A percentile compares a stretch with the other conserved stretches of the same genome.
These are phyloP conservation scores for Cassiopea xamachana DNA, from an alignment of 30 jellyfish, hydroid and myxozoan species.

Conservation along the genomic window DNA sequence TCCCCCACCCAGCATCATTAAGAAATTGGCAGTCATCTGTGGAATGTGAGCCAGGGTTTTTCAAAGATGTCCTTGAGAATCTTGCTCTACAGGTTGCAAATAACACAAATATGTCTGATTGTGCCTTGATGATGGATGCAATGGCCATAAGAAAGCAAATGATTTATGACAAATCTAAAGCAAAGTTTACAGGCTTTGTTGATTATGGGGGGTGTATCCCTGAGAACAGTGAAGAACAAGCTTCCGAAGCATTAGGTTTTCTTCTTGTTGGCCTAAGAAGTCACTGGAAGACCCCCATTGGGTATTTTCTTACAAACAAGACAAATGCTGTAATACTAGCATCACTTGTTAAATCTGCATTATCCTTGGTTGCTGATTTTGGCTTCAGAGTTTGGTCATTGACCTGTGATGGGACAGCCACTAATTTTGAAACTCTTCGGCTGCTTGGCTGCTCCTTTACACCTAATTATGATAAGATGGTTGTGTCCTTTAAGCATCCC, in stretches of 20 bases:
- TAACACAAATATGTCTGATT: slow-evolving; percentile 5
- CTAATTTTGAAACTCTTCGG: slow-evolving; percentile 1
- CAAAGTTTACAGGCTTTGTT: slow-evolving; percentile 53
- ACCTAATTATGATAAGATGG: slow-evolving; percentile 3
- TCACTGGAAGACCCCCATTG: slow-evolving; percentile 44
- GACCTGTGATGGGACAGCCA: slow-evolving; percentile 48
- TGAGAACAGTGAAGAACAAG: slow-evolving; percentile 24
- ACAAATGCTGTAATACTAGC: slow-evolving; percentile 31
- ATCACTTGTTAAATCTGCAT: slow-evolving; percentile 7
- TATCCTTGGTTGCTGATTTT: slow-evolving; percentile 48
- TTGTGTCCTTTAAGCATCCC: slow-evolving; percentile 23
- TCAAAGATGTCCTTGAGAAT: slow-evolving; percentile 14
- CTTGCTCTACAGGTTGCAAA: background rate
- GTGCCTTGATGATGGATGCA: slow-evolving; percentile 35
- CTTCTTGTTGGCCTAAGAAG: slow-evolving; percentile 25
- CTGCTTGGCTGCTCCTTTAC: slow-evolving; percentile 46
- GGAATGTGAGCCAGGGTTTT: slow-evolving; percentile 59
- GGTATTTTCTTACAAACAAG: slow-evolving; percentile 34
- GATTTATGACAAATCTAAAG: background rate
- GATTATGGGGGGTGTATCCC: slow-evolving; percentile 22
- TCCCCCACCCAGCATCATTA: slow-evolving; percentile 53
- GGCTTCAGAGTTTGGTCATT: slow-evolving; percentile 24
- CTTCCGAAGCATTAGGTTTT: slow-evolving; percentile 41
- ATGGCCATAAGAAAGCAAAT: slow-evolving; percentile 58
- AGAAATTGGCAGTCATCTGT: slow-evolving; percentile 48